phyloP scores from a whole-genome alignment of 2,797 vertebrate species.

The Peromyscus melanophrys region DNA sequence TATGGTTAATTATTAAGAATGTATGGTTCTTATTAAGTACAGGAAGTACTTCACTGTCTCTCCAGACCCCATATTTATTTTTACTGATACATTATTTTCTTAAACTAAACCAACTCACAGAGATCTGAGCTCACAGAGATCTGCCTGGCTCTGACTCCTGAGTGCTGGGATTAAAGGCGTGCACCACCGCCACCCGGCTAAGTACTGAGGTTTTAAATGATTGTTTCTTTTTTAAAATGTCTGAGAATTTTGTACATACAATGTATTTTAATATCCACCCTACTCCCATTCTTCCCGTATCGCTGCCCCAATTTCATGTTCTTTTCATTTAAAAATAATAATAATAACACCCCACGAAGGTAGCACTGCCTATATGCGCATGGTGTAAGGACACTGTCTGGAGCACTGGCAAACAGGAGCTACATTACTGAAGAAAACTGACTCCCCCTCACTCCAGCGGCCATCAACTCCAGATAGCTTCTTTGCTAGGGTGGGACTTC shows the following conservation, averaged over 20 bases:
- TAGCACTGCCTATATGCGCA: neutral
- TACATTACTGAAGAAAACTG: neutral
- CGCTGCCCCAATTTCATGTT: neutral
- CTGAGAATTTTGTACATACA: neutral
- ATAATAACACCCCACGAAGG: neutral
- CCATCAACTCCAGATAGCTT: no score
- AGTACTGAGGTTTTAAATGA: neutral
- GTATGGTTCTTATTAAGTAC: no score
- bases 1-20: no score
- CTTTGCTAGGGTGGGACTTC: neutral
- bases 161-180: no score
- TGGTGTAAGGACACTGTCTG: neutral
- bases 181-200: no score
- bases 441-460: neutral
- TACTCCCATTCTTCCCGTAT: neutral
- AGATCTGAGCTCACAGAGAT: no score
- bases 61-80: neutral
- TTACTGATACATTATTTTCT: slow-evolving; percentile 31
- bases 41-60: neutral
- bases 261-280: neutral
- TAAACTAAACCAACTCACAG: neutral
- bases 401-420: neutral
- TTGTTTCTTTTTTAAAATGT: neutral
- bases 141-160: no score
- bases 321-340: neutral